These are phyloP conservation scores for Euphonia xanthogaster DNA, from an alignment of 2,797 vertebrate species.

Conservation along the genomic window DNA sequence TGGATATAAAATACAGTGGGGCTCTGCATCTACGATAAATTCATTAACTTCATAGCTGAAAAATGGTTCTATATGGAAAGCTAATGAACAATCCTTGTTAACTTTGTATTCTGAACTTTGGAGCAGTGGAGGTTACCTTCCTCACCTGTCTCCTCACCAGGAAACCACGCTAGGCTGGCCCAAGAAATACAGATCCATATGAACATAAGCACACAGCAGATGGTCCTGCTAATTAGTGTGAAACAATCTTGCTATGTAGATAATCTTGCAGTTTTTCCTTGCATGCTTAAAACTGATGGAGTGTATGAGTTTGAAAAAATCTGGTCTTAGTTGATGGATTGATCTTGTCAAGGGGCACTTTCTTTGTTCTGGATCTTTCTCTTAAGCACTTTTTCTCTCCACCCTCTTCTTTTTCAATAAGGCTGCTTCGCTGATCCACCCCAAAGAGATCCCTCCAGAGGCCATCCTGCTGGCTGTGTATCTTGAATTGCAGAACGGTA, in stretches of 20 bases:
- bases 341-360: neutral
- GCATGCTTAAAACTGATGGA: neutral
- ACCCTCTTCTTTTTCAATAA: slow-evolving; percentile 52
- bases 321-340: neutral
- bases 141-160: neutral
- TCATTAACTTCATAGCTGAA: neutral
- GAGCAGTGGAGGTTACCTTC: neutral
- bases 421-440: slow-evolving; percentile 94
- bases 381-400: neutral
- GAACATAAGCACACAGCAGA: neutral
- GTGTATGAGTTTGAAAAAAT: neutral
- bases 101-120: neutral
- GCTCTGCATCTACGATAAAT: neutral
- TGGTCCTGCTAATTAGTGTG: neutral
- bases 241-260: neutral
- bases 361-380: neutral
- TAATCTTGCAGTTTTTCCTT: neutral
- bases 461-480: slow-evolving; percentile 96
- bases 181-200: neutral
- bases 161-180: neutral
- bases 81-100: neutral
- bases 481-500: slow-evolving; percentile 95
- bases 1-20: neutral
- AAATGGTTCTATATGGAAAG: neutral
- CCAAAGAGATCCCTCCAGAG: slow-evolving; percentile 96